Evolutionary conservation across 1,140 invertebrate species (phyloP).

Genomic region (Aradophagus sp.): DNA sequence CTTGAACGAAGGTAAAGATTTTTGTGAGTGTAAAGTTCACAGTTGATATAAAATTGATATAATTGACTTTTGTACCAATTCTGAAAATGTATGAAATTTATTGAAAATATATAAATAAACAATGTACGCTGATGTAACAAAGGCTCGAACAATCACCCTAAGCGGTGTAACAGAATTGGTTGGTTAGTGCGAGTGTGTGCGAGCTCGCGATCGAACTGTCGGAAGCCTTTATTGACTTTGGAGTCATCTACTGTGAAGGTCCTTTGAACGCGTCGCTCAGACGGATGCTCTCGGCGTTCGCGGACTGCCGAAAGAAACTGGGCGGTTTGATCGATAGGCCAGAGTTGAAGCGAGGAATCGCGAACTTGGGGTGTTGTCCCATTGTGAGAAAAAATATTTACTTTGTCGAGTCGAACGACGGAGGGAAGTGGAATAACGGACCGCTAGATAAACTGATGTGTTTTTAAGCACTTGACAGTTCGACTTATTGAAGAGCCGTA

Average conservation of each 20-base stretch:
- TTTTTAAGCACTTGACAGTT: slow-evolving; percentile 26
- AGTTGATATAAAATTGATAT: too few species aligned
- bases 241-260: slow-evolving; percentile 21
- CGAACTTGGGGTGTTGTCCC: slow-evolving; percentile 24
- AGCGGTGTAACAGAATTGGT: slow-evolving; percentile 34
- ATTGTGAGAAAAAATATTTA: slow-evolving; percentile 22
- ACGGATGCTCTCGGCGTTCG: slow-evolving; percentile 14
- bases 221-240: slow-evolving; percentile 39
- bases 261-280: slow-evolving; percentile 21
- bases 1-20: too few species aligned
- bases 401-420: slow-evolving; percentile 18
- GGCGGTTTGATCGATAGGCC: slow-evolving; percentile 61
- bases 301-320: slow-evolving; percentile 33
- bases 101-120: too few species aligned
- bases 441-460: slow-evolving; percentile 15
- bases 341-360: slow-evolving; percentile 20
- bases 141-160: too few species aligned
- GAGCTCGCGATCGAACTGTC: slow-evolving; percentile 22
- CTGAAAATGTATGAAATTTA: too few species aligned
- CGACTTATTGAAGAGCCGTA: slow-evolving; percentile 16
- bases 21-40: too few species aligned
- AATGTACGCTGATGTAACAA: too few species aligned
- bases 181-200: slow-evolving; percentile 7
- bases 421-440: slow-evolving; percentile 23
- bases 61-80: too few species aligned